phyloP scores from a whole-genome alignment of 2,113 vertebrate species.

The Maylandia zebra region DNA sequence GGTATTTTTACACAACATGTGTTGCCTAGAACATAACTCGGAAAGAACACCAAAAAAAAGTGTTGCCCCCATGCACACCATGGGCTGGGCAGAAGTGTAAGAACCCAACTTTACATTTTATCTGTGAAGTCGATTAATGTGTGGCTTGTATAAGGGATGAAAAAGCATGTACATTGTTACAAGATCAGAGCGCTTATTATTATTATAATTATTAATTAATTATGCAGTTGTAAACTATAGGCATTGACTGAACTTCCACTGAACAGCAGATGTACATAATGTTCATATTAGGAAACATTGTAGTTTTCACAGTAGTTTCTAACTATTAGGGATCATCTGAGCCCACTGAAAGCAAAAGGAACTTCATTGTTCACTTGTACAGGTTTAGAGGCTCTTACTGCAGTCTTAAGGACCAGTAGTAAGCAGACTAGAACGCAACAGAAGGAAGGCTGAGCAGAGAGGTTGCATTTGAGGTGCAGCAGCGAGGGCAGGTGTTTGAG shows the following conservation, averaged over 20 bases:
- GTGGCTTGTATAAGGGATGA: neutral
- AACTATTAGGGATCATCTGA: neutral
- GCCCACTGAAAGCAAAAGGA: neutral
- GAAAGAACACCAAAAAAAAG: neutral
- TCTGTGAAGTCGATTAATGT: neutral
- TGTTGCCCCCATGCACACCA: neutral
- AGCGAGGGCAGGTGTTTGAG: neutral
- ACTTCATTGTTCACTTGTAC: neutral
- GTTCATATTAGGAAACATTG: neutral
- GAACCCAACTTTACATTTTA: neutral
- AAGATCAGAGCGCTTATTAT: neutral
- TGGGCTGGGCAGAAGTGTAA: no score
- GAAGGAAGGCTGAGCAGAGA: neutral
- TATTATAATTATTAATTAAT: neutral
- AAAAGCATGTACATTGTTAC: neutral
- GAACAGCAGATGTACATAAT: neutral
- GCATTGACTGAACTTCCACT: neutral
- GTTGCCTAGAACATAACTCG: accelerated
- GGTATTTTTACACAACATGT: neutral
- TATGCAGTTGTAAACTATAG: no score
- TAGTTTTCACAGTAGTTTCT: neutral
- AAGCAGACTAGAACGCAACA: neutral
- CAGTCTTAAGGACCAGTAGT: neutral
- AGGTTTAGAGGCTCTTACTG: neutral
- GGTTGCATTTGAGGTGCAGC: neutral